Conservation (phyloP, 2,797 vertebrate genomes). For the Alca torda region DNA sequence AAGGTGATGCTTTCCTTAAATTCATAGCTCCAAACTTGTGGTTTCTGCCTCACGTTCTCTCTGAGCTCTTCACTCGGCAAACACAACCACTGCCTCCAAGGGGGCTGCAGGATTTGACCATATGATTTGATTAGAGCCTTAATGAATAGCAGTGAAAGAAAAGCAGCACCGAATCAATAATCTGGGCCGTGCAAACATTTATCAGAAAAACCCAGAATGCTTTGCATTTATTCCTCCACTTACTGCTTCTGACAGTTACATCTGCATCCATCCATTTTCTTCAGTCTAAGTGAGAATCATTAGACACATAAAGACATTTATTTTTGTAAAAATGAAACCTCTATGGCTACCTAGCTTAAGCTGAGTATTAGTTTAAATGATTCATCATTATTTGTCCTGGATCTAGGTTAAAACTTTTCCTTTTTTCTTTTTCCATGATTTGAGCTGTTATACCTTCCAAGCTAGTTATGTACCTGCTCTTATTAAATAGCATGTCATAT, state of each 20-base stretch:
- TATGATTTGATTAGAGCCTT: background rate
- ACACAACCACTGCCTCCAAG: background rate
- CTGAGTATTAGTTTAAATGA: background rate
- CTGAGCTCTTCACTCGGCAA: background rate
- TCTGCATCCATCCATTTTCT: constrained; percentile 32
- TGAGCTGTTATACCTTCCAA: background rate
- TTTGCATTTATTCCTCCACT: background rate
- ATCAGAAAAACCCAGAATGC: background rate
- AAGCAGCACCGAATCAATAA: background rate
- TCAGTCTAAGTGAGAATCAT: background rate
- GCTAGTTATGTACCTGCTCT: background rate
- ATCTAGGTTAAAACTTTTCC: background rate
- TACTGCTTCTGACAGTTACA: background rate
- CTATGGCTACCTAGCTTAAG: background rate
- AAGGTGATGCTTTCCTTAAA: background rate
- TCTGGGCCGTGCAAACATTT: background rate
- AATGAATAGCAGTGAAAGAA: background rate
- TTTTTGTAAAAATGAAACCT: background rate
- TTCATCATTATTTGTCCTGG: background rate
- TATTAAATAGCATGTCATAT: constrained; percentile 2
- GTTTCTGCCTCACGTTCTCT: background rate
- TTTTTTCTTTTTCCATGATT: background rate
- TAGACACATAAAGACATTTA: background rate
- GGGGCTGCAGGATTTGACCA: background rate
- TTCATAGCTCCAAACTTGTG: background rate